A percentile compares a stretch with the other conserved stretches of the same genome.
phyloP scores from a whole-genome alignment of 2,113 vertebrate genomes.

The Brienomyrus brachyistius region DNA sequence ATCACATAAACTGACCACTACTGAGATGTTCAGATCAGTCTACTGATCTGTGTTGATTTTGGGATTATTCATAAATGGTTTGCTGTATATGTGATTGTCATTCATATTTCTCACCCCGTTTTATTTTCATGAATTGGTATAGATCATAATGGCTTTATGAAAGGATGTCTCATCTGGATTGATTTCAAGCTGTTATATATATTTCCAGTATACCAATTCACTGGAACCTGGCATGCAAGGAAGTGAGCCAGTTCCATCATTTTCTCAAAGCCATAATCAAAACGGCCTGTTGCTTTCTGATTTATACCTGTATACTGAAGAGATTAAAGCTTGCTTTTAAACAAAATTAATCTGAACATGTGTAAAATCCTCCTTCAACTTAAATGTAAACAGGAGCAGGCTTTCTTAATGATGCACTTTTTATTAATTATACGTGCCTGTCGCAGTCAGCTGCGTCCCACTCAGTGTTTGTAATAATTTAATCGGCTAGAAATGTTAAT shows the following conservation, averaged over 20 bases:
- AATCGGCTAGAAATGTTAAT: background rate
- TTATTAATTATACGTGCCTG: background rate
- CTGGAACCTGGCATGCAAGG: background rate
- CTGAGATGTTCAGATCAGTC: background rate
- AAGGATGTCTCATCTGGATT: background rate
- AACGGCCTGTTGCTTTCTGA: background rate
- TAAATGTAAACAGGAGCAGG: background rate
- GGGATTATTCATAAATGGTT: background rate
- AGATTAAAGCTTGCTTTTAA: background rate
- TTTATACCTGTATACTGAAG: background rate
- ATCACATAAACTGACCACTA: conserved; percentile 1
- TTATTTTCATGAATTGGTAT: background rate
- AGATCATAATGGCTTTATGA: background rate
- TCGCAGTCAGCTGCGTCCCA: background rate
- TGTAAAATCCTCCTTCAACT: background rate
- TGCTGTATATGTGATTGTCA: background rate
- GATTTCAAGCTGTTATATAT: background rate
- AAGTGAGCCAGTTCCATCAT: background rate
- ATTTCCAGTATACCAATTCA: background rate
- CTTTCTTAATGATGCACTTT: background rate
- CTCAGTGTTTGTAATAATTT: background rate
- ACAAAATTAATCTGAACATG: background rate
- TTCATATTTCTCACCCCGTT: background rate
- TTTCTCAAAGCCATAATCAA: background rate
- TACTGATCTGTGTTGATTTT: background rate